Base-by-base conservation (phyloP, 2,797 vertebrate genomes). In the Erpetoichthys calabaricus region DNA sequence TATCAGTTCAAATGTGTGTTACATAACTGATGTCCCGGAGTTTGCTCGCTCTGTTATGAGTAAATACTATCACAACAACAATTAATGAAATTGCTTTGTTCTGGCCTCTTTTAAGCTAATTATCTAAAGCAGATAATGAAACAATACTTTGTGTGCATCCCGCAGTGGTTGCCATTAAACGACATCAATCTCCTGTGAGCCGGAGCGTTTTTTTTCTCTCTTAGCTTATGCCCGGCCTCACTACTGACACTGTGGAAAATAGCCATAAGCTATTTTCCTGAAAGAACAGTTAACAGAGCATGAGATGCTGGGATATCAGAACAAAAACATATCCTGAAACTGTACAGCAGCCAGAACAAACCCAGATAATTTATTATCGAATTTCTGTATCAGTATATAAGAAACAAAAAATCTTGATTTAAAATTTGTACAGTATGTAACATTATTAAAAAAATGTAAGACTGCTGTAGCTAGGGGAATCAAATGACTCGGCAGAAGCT, bases 241-340 rank as follows among this genome's bases (percentile, higher is more conserved):
- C 62, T 74, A 68, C 1, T 71, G 64, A 70, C 67, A 69, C 45
- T 64, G 77, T 68, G 62, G 69, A 71, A 77, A 76, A 73, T 71
- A 70, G 75, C 72, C 73, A 72, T 65, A 9, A 76, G 72, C 64
- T 61, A 70, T 75, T 75, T 80, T 75, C 70, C 70, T 76, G 73
- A 65, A 60, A 65, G 59, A 56, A 64, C 47, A 65, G 68, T 76
- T 79, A 76, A 80, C 62, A 76, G 73, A 75, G 63, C 73, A 65
- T 66, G 58, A 75, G 64, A 60, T 25, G 57, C 47, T 69, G 68
- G 60, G 61, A 3, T 5, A 67, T 51, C 68, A 60, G 68, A 67
- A 68, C 75, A 10, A 55, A 57, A 56, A 64, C 63, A 52, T 0
- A 65, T 63, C 68, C 67, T 62, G 72, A 70, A 64, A 65, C 60